phyloP scores from a whole-genome alignment of 2,888 invertebrate genomes.

The Empis stercorea region DNA sequence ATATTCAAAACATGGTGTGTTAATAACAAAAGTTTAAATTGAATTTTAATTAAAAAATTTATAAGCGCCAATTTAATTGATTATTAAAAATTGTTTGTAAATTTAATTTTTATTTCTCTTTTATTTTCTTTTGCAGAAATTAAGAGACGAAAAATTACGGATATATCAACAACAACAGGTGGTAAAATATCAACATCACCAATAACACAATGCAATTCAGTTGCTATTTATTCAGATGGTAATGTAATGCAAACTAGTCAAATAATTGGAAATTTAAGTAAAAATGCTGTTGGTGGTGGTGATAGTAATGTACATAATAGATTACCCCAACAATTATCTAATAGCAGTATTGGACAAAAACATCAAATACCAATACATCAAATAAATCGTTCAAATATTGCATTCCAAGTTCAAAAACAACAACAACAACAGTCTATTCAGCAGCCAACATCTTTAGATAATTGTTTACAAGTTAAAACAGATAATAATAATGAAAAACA shows the following conservation, averaged over 20 bases:
- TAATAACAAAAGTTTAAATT: no score
- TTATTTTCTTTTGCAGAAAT: slow-evolving; percentile 14
- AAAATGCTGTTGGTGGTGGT: neutral
- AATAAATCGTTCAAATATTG: neutral
- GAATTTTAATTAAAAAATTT: no score
- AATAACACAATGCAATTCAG: slow-evolving; percentile 12
- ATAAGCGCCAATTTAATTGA: no score
- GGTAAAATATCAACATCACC: slow-evolving; percentile 11
- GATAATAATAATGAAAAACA: slow-evolving; percentile 12
- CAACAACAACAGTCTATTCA: slow-evolving; percentile 1
- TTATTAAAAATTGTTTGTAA: no score
- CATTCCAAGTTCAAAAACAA: neutral
- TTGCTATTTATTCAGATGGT: slow-evolving; percentile 11
- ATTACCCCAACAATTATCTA: no score
- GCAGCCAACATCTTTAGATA: slow-evolving; percentile 13
- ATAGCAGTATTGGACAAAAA: neutral
- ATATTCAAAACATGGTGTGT: no score
- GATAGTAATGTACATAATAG: no score
- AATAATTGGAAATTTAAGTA: neutral
- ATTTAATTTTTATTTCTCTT: no score
- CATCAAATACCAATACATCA: neutral
- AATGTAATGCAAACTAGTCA: slow-evolving; percentile 14
- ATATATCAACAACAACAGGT: slow-evolving; percentile 10
- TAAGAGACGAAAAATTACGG: slow-evolving; percentile 21
- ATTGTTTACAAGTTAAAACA: slow-evolving; percentile 5